Evolutionary conservation across 2,797 vertebrate genomes (phyloP).

Genomic region (Xenopus petersii): DNA sequence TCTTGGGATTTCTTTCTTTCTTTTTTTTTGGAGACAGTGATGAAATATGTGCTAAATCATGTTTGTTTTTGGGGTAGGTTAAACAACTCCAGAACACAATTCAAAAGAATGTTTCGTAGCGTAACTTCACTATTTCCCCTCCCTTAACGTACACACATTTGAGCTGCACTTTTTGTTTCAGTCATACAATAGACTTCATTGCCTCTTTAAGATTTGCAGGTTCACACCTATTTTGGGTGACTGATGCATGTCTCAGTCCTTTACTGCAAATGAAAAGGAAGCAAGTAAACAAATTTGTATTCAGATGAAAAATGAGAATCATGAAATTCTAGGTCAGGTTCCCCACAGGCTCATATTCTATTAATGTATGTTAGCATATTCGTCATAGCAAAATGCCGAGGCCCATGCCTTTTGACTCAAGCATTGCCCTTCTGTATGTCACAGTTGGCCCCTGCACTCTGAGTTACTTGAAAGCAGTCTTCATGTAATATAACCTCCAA

Average conservation of each 20-base stretch:
- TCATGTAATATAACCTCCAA: too few relatives aligned
- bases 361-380: conserved; percentile 4
- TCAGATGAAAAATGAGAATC: conserved; percentile 1
- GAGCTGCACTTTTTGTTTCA: conserved; percentile 26
- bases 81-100: conserved; percentile 31
- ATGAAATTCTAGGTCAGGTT: neutral
- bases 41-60: conserved; percentile 25
- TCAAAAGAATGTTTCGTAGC: conserved; percentile 37
- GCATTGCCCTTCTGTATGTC: neutral
- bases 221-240: conserved; percentile 41
- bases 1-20: conserved; percentile 17
- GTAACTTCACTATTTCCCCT: conserved; percentile 15
- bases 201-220: conserved; percentile 32
- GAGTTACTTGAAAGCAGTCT: too few relatives aligned
- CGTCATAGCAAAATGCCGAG: neutral
- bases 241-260: conserved; percentile 32
- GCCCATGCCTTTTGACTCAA: neutral
- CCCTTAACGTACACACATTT: conserved; percentile 37
- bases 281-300: conserved; percentile 20
- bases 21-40: conserved; percentile 13
- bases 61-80: conserved; percentile 40
- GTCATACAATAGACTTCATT: conserved; percentile 38
- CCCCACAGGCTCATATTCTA: neutral
- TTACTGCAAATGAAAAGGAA: conserved; percentile 15
- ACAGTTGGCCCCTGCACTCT: neutral